Base-by-base conservation (phyloP, 2,888 invertebrate species). In the Hydropsyche betteni region DNA sequence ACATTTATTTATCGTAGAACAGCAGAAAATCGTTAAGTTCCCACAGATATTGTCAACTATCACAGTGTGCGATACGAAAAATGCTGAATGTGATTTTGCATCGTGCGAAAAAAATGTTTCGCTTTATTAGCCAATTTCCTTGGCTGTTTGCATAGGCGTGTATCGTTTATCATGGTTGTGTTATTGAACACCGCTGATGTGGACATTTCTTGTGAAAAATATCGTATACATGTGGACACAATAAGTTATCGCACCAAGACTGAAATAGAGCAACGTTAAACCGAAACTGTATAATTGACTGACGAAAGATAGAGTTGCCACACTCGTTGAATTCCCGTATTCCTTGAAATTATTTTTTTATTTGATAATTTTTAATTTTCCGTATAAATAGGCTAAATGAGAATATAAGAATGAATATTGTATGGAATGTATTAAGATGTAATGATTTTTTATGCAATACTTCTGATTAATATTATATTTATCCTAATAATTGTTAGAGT, bases 211-310 rank as follows among this genome's bases (percentile, higher is more conserved):
- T 24, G 24, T 44, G 44, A 44, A 44, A 44, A 44, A 44, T 44
- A 44, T 44, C 44, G 10, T 44, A 44, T 44, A 44, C 44, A 44
- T 44, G 44, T 44, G 58, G 16, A 24, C 58, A 24, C 24, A 58
- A 58, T 58, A 58, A 58, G 58, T 58, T 24, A 16, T 24, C 58
- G 58, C 16, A 24, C 16, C 58, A 53, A n/a, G 14, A 58, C 58
- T 24, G 58, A 58, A 36, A 36, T 64, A 64, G 64, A 64, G 36
- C 36, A 36, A 64, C 34, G 34, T 64, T 64, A 24, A 64, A 64
- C 64, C n/a, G 36, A 64, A 64, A 64, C 36, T 10, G 34, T 36
- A 64, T 64, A n/a, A 58, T 34, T 34, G 36, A 36, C 64, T 36
- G 36, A 64, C 36, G 36, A 36, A 64, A 36, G 64, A 64, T 64